Conservation (phyloP, 2,113 vertebrate genomes). For the Neolamprologus longior region DNA sequence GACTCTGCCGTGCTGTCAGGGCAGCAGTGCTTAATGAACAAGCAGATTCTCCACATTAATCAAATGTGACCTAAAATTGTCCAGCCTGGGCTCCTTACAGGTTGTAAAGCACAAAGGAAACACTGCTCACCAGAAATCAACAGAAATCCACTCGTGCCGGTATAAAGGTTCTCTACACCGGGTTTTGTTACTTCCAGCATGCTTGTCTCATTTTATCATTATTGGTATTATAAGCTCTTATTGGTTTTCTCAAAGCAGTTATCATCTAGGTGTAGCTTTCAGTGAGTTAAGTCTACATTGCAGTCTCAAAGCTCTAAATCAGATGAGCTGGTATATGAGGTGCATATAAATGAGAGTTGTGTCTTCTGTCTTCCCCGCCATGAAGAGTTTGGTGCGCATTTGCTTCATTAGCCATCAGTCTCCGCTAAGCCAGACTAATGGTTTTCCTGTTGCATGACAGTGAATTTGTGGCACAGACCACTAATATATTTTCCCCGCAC, state of each 20-base stretch:
- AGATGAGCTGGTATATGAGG: constrained; percentile 42
- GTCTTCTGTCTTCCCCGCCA: constrained; percentile 21
- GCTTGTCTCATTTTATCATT: neutral
- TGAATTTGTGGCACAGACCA: constrained; percentile 8
- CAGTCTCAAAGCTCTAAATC: constrained; percentile 50
- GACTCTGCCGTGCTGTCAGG: neutral
- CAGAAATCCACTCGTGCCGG: neutral
- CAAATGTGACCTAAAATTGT: constrained; percentile 61
- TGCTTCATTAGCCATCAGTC: constrained; percentile 58
- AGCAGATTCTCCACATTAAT: constrained; percentile 46
- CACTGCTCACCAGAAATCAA: neutral
- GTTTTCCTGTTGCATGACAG: constrained; percentile 46
- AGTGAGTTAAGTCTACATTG: neutral
- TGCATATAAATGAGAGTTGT: constrained; percentile 60
- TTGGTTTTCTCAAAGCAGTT: constrained; percentile 8
- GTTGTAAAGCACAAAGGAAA: neutral
- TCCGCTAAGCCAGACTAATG: constrained; percentile 39
- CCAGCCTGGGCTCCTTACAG: constrained; percentile 4
- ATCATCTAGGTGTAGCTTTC: constrained; percentile 18
- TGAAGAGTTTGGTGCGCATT: constrained; percentile 35
- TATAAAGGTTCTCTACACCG: neutral
- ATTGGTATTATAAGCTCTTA: constrained; percentile 15
- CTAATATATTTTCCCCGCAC: neutral
- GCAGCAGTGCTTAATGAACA: constrained; percentile 36
- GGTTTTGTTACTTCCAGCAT: neutral